Base-by-base conservation (phyloP, 2,888 invertebrate genomes). In the Epistrophella euchroma region DNA sequence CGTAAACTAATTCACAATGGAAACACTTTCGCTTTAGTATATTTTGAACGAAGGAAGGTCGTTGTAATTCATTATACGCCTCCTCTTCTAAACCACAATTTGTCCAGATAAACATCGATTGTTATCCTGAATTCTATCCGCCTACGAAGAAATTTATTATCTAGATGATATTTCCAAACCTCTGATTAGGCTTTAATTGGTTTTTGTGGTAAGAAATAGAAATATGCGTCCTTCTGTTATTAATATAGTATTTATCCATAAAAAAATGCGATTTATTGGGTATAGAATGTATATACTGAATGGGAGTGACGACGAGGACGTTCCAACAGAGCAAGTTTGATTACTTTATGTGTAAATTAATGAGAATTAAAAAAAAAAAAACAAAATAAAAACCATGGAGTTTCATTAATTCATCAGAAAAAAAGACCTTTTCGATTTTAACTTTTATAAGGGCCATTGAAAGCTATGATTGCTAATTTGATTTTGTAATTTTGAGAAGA, bases 21-120 rank as follows among this genome's bases (percentile, higher is more conserved):
- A 15, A 11, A 62, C 28, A 35, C 13, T 13, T 64, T 37, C 52
- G 37, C 15, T 7, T 52, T 52, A 3, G 40, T 40, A 4, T 52
- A 37, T 50, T 68, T 68, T 52, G 37, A 37, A 52, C n/a, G 50
- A 10, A 37, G 6, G 17, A 37, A 68, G 52, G 68, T 37, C 32
- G 50, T 22, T 32, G n/a, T 19, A 68, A 68, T 52, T 37, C 35
- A 66, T 66, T 35, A 22, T 25, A 25, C 50, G 50, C 22, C 50
- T 52, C 4, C 50, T 52, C 13, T 25, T 15, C 9, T n/a, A 28
- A 9, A n/a, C 7, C 15, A 25, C 25, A 9, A 28, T 52, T 25
- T 52, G 3, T 28, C 15, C 25, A 25, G 15, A 52, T 9, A 0
- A 52, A n/a, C n/a, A 52, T 52, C 52, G 6, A 50, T 52, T 52